Evolutionary conservation across 1,140 invertebrate genomes (phyloP), one percentile per base, ranked within the genome.

Genomic region (Agrypnia vestita): DNA sequence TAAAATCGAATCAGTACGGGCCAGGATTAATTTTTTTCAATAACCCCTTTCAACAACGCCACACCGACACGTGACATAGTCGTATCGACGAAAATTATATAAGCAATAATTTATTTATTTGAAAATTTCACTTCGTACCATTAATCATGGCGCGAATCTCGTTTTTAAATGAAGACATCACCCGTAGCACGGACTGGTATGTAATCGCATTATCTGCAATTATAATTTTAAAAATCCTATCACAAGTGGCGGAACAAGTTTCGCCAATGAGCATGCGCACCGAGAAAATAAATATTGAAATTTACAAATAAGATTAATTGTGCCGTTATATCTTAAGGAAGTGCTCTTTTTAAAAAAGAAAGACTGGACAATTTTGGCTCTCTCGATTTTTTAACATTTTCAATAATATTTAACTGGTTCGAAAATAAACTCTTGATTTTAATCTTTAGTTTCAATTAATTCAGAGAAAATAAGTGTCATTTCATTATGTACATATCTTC

Each of bases 141-240:
- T 64, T 64, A 64, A 64, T 64, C 25, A n/a, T 12, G 43, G n/a
- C 10, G 67, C 67, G 47, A 49, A 71, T 71, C 67, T 47, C 43
- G 67, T 71, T 71, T 71, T 64, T 19, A 71, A 71, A 71, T 71
- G 9, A 49, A 71, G 67, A 71, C 67, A 15, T 71, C 47, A 71
- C 6, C n/a, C 13, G 35, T 64, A 35, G 61, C 10, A 35, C 61
- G 46, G 67, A 49, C 67, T 47, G 67, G 46, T 47, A 47, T 19
- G 47, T 71, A 47, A 71, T 71, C 64, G 44, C 64, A 69, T 69
- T 69, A 71, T 71, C 67, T 49, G 25, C 67, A 64, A 64, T 64
- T 64, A 64, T 64, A 44, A 44, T 64, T 64, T n/a, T n/a, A 35
- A 62, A 56, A 62, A 64, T 12, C 19, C 25, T 35, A 64, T 64